Evolutionary conservation across 2,113 vertebrate genomes (phyloP).

Genomic region (Mesembrinibis cayennensis): DNA sequence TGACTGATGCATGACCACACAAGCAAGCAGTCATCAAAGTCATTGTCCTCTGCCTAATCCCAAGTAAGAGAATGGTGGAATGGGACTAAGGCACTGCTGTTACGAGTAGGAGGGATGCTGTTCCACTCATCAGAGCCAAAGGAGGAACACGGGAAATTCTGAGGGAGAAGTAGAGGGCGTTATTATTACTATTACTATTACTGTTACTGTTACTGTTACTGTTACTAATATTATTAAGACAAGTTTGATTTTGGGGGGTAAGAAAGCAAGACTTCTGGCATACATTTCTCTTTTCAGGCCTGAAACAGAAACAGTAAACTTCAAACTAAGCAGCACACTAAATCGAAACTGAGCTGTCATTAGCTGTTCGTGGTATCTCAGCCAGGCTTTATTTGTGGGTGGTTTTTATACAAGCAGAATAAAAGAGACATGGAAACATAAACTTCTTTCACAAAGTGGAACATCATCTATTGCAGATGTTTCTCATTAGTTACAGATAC

Average conservation of each 20-base stretch:
- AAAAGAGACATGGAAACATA: neutral
- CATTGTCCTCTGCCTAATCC: neutral
- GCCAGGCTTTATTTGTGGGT: neutral
- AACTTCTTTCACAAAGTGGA: neutral
- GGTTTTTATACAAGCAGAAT: neutral
- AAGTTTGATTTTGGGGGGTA: neutral
- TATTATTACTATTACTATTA: neutral
- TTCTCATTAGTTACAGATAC: neutral
- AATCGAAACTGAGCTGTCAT: neutral
- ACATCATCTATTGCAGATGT: neutral
- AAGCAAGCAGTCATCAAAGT: neutral
- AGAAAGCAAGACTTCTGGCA: neutral
- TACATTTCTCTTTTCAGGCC: neutral
- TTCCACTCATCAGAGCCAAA: neutral
- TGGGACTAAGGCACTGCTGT: fast-evolving
- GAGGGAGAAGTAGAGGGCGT: fast-evolving
- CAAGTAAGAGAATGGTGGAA: fast-evolving
- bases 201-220: neutral
- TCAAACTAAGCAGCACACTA: neutral
- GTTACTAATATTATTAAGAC: neutral
- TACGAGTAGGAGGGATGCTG: neutral
- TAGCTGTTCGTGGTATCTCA: neutral
- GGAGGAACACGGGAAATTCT: neutral
- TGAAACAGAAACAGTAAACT: neutral
- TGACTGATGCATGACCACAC: neutral